A percentile compares a stretch with the other conserved stretches of the same genome.
Evolutionary conservation across 2,888 invertebrate species (phyloP).

Genomic region (Ophion obscuratus): DNA sequence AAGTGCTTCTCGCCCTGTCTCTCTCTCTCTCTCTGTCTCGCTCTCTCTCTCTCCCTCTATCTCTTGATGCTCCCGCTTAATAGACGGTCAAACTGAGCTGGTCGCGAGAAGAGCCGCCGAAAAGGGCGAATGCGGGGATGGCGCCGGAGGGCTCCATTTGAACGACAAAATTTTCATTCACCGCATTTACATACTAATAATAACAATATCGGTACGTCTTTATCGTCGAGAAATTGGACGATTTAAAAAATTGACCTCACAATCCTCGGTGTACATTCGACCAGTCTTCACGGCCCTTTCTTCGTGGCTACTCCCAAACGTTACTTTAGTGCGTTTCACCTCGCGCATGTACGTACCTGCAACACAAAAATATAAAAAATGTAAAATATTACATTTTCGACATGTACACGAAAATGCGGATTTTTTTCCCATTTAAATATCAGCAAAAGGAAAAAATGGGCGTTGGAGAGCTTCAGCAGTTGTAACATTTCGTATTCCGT

Average conservation of each 20-base stretch:
- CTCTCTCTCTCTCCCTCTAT: slow-evolving; percentile 14
- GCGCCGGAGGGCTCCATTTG: slow-evolving; percentile 42
- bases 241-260: slow-evolving; percentile 39
- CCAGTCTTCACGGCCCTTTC: slow-evolving; percentile 22
- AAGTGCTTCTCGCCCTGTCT: slow-evolving; percentile 72
- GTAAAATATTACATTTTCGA: slow-evolving; percentile 15
- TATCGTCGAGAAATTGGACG: slow-evolving; percentile 22
- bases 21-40: slow-evolving; percentile 50
- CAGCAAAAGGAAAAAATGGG: too few species aligned
- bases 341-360: slow-evolving; percentile 78
- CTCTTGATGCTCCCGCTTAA: slow-evolving; percentile 22
- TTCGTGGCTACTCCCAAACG: not conserved
- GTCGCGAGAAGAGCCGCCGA: slow-evolving; percentile 21
- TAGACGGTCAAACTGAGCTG: slow-evolving; percentile 56
- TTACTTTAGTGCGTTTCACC: slow-evolving; percentile 22
- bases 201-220: slow-evolving; percentile 38
- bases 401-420: not conserved
- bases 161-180: slow-evolving; percentile 63
- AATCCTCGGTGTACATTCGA: slow-evolving; percentile 48
- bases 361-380: slow-evolving; percentile 72
- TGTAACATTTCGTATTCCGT: not conserved
- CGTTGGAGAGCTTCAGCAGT: not conserved
- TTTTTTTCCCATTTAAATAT: slow-evolving; percentile 5
- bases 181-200: slow-evolving; percentile 46
- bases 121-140: slow-evolving; percentile 9